These are phyloP conservation scores for Crepidodera aurea DNA, from an alignment of 2,888 invertebrate species.

Conservation along the genomic window DNA sequence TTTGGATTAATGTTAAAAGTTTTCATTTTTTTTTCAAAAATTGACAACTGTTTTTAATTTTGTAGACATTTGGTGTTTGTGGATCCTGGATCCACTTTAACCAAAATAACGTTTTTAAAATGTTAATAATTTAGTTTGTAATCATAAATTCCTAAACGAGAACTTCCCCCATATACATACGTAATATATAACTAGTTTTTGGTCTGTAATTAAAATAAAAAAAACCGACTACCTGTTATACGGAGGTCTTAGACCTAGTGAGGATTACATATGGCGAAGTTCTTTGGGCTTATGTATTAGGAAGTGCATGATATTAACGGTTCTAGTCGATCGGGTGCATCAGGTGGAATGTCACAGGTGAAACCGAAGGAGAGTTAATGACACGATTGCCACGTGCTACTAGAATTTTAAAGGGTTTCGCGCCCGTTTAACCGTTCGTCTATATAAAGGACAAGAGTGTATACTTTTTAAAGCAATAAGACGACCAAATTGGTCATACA, in stretches of 20 bases:
- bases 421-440: slow-evolving; percentile 28
- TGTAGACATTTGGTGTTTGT: no score
- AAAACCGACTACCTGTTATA: slow-evolving; percentile 30
- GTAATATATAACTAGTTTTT: slow-evolving; percentile 7
- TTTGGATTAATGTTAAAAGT: no score
- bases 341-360: slow-evolving; percentile 57
- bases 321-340: slow-evolving; percentile 47
- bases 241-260: slow-evolving; percentile 39
- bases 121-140: no score
- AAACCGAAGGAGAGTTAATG: slow-evolving; percentile 45
- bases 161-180: no score
- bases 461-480: no score
- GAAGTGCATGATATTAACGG: slow-evolving; percentile 48
- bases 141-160: no score
- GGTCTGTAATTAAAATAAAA: slow-evolving; percentile 21
- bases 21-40: no score
- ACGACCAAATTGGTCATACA: no score
- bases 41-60: no score
- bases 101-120: no score
- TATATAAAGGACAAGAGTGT: not conserved
- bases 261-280: slow-evolving; percentile 44
- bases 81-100: no score
- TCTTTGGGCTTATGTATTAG: slow-evolving; percentile 33
- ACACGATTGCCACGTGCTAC: slow-evolving; percentile 49
- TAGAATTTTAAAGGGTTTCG: slow-evolving; percentile 38